Conservation (phyloP, 2,113 vertebrate species). For the Ochotona curzoniae region DNA sequence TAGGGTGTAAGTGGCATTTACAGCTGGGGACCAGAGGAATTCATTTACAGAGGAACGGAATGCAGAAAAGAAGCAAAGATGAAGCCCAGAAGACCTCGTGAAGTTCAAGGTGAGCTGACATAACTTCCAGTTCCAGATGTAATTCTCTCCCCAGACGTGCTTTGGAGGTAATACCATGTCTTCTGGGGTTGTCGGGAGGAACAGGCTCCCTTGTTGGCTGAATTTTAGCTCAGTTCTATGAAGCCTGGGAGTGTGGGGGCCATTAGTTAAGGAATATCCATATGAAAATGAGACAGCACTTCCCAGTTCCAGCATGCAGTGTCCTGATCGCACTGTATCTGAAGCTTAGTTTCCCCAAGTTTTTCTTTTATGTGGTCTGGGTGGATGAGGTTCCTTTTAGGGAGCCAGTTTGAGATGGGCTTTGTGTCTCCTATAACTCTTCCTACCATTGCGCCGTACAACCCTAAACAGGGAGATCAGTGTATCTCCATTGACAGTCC, state of each 20-base stretch:
- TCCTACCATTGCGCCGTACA: rapidly evolving
- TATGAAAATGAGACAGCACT: not conserved
- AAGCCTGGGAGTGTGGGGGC: not conserved
- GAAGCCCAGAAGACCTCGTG: not conserved
- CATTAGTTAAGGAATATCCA: not conserved
- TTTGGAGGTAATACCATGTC: not conserved
- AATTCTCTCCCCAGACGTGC: too few species aligned
- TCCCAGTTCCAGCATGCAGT: not conserved
- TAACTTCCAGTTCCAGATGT: not conserved
- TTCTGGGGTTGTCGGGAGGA: not conserved
- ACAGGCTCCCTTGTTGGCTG: not conserved
- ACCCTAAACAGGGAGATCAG: not conserved
- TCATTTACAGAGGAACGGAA: not conserved
- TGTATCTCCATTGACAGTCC: not conserved
- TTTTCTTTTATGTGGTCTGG: not conserved
- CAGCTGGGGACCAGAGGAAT: not conserved
- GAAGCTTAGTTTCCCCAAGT: not conserved
- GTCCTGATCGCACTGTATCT: not conserved
- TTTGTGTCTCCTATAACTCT: not conserved
- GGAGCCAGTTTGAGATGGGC: not conserved
- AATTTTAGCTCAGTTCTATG: not conserved
- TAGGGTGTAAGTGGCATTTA: not conserved
- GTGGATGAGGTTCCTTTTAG: not conserved
- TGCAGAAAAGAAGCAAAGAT: not conserved
- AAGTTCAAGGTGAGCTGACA: not conserved